Evolutionary conservation across 2,797 vertebrate genomes (phyloP), one percentile per base, ranked within the genome.

Genomic region (Delichon dasypus): DNA sequence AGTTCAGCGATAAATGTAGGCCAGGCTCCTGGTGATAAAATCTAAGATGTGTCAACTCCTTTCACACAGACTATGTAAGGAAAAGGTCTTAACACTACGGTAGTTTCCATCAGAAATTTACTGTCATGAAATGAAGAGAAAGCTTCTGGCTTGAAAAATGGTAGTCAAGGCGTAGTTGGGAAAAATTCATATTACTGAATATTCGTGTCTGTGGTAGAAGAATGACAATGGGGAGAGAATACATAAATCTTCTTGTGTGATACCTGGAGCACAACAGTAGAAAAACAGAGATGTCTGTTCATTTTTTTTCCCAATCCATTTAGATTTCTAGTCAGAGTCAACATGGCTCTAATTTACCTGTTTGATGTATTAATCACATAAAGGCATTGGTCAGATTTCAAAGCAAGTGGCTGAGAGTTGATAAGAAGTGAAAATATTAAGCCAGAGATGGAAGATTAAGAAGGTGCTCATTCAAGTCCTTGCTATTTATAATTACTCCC

Each of bases 391-490:
- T 97, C 94, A 96, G 93, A 90, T 95, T 93, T 96, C 94, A 97
- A 95, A 97, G 95, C 71, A 85, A 97, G 91, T 90, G 85, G 88
- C 77, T 93, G 85, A 76, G 89, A 79, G 89, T 64, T 95, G 95
- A 95, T 97, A 96, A 96, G 93, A 88, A 95, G 73, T 42, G 80
- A 95, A 97, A 96, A 95, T 94, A 96, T 76, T 85, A 97, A 96
- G 95, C 88, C 95, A 95, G 93, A 96, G 95, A 95, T 96, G 88
- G 95, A 94, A 96, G 96, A 97, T 96, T 95, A 96, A 96, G 94
- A 96, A 96, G 93, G 94, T 93, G 91, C 91, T 96, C 94, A 90
- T 90, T 96, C 92, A 96, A 89, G 89, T 93, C 93, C 42, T 94
- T 81, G 78, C 95, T 96, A 93, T 96, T 96, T 96, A 94, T 94